Percentiles rank a stretch among this genome's conserved stretches.
These are phyloP conservation scores for Microcebus tavaratra DNA, from an alignment of 2,113 vertebrate genomes.

Conservation along the genomic window DNA sequence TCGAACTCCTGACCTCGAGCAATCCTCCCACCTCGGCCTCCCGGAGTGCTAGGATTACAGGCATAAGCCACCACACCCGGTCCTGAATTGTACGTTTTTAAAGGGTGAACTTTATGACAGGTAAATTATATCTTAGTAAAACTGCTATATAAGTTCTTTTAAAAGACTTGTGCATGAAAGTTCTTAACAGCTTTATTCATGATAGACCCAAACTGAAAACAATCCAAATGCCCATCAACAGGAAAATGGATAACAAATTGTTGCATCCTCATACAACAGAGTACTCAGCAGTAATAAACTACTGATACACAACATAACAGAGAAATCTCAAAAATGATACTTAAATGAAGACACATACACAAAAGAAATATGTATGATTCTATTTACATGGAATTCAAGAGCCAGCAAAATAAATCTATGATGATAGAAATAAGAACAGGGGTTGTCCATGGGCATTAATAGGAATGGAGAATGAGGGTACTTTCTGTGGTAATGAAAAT, in stretches of 20 bases:
- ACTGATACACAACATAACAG: not conserved
- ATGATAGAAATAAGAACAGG: not conserved
- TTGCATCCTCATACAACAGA: not conserved
- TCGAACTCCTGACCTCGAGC: too few relatives aligned
- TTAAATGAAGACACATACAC: not conserved
- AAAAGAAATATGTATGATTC: not conserved
- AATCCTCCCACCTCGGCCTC: too few relatives aligned
- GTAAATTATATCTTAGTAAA: not conserved
- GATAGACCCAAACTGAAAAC: not conserved
- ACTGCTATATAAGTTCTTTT: not conserved
- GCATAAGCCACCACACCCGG: too few relatives aligned
- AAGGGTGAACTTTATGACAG: not conserved
- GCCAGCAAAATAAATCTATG: not conserved
- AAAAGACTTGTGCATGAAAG: not conserved
- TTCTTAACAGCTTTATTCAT: not conserved
- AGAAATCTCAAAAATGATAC: not conserved
- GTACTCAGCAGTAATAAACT: not conserved
- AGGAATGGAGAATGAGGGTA: not conserved
- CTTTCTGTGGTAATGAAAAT: not conserved
- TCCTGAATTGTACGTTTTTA: not conserved
- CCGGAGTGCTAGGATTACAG: too few relatives aligned
- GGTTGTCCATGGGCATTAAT: not conserved
- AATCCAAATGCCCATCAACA: not conserved
- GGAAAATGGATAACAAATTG: not conserved
- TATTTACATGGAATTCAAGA: not conserved